phyloP scores from a whole-genome alignment of 2,113 vertebrate genomes.

The Eclectus roratus region DNA sequence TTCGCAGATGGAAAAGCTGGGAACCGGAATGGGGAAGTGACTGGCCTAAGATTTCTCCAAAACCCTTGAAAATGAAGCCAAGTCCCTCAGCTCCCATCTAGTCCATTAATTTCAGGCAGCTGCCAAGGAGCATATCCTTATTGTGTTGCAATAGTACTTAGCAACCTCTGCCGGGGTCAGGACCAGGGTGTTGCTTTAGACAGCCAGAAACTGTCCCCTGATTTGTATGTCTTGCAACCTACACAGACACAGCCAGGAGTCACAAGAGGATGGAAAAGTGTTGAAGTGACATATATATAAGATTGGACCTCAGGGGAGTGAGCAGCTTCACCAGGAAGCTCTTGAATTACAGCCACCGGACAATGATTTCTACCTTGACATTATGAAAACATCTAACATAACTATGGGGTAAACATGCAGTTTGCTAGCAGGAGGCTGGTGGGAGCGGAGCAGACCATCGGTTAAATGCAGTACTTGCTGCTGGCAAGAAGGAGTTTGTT shows the following conservation, averaged over 20 bases:
- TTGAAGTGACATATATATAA: not conserved
- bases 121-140: not conserved
- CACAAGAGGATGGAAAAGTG: not conserved
- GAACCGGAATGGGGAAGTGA: not conserved
- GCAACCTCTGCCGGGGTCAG: not conserved
- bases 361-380: not conserved
- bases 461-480: fast-evolving
- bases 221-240: not conserved
- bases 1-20: not conserved
- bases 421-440: not conserved
- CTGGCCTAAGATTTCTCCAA: not conserved
- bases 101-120: not conserved
- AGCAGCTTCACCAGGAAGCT: not conserved
- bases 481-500: not conserved
- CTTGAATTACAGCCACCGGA: not conserved
- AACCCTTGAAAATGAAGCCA: not conserved
- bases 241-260: not conserved
- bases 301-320: not conserved
- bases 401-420: not conserved
- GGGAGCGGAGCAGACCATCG: not conserved
- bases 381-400: not conserved
- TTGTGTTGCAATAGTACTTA: not conserved
- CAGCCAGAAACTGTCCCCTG: not conserved
- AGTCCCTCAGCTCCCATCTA: not conserved
- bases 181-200: fast-evolving